Evolutionary conservation across 2,888 invertebrate genomes (phyloP).

Genomic region (Branchipolynoe longqiensis): DNA sequence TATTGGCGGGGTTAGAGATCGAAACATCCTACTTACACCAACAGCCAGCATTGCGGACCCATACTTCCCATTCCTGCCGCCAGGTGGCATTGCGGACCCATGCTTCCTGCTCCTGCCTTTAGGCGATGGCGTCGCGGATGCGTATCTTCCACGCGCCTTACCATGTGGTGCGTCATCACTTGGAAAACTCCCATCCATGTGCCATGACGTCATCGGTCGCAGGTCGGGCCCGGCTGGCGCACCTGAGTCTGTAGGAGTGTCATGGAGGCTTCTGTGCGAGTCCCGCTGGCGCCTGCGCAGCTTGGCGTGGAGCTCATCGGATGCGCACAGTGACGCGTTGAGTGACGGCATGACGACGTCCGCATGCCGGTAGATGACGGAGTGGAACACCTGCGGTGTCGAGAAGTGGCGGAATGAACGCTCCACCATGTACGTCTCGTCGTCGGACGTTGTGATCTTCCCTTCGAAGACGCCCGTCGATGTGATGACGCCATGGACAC

Average conservation of each 20-base stretch:
- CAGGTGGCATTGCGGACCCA: background rate
- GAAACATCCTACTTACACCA: background rate
- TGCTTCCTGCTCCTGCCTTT: background rate
- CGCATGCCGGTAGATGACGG: slow-evolving; percentile 94
- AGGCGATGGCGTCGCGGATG: slow-evolving; percentile 8
- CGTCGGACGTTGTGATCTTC: slow-evolving; percentile 86
- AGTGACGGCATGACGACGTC: slow-evolving; percentile 87
- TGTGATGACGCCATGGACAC: slow-evolving; percentile 92
- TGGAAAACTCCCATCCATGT: no score
- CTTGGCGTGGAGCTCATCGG: slow-evolving; percentile 70
- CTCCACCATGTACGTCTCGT: slow-evolving; percentile 92
- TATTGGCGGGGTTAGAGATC: no score
- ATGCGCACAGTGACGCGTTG: slow-evolving; percentile 68
- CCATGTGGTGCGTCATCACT: background rate
- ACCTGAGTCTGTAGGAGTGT: background rate
- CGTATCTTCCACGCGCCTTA: background rate
- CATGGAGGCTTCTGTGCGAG: background rate
- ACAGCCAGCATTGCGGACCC: background rate
- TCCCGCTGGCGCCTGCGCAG: slow-evolving; percentile 65
- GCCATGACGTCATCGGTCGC: no score
- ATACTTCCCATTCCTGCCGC: background rate
- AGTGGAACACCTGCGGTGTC: slow-evolving; percentile 88
- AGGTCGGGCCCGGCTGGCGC: background rate
- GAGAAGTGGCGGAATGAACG: slow-evolving; percentile 93
- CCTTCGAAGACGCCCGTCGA: slow-evolving; percentile 94